Evolutionary conservation across 2,113 vertebrate genomes (phyloP).

Genomic region (Plestiodon gilberti): DNA sequence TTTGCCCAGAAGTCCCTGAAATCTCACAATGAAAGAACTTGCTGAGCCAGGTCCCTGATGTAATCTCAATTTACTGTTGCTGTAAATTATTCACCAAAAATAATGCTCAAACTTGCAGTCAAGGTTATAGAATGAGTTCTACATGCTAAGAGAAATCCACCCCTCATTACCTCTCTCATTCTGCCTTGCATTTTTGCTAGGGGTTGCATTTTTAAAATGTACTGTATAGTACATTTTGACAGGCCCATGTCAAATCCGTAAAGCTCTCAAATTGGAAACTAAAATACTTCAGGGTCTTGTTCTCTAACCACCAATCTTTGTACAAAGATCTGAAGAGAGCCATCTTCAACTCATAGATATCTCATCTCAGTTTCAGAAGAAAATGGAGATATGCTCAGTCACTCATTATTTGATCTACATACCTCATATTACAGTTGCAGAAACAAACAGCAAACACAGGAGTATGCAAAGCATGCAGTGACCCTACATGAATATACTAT

Average conservation of each 20-base stretch:
- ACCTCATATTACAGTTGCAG: background rate
- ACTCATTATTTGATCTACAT: background rate
- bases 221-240: background rate
- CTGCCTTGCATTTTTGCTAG: accelerated
- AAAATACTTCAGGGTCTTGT: background rate
- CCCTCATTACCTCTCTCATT: accelerated
- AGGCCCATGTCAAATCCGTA: background rate
- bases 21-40: accelerated
- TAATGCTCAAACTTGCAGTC: accelerated
- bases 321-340: background rate
- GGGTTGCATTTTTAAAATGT: accelerated
- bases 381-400: background rate
- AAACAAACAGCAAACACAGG: background rate
- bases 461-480: background rate
- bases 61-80: accelerated
- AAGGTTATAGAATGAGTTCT: background rate
- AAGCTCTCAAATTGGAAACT: background rate
- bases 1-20: no score
- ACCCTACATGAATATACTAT: no score
- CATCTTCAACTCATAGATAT: background rate
- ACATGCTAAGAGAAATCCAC: background rate
- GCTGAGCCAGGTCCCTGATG: accelerated
- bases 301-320: background rate
- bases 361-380: background rate
- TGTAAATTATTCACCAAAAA: background rate